Evolutionary conservation across 2,888 invertebrate species (phyloP).

Genomic region (Caenorhabditis sp.): DNA sequence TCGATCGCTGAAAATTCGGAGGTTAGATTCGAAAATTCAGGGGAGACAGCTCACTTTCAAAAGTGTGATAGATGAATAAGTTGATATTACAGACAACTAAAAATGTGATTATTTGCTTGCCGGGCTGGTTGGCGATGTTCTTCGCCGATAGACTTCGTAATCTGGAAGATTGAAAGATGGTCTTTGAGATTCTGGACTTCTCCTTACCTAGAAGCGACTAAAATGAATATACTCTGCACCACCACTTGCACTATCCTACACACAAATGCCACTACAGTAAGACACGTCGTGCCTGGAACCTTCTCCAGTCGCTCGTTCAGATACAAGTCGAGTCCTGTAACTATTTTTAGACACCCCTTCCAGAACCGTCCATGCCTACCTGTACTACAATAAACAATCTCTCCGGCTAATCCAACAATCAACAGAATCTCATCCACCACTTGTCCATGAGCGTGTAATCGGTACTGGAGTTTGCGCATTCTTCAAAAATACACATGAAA

Average conservation of each 20-base stretch:
- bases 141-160: conserved; percentile 60
- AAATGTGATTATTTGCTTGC: conserved; percentile 82
- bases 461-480: conserved; percentile 64
- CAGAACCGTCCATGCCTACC: conserved; percentile 21
- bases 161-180: conserved; percentile 43
- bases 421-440: conserved; percentile 63
- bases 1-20: conserved; percentile 73
- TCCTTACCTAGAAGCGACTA: conserved; percentile 72
- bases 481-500: conserved; percentile 41
- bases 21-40: too few species aligned
- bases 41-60: conserved; percentile 58
- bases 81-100: conserved; percentile 80
- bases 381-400: conserved; percentile 65
- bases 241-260: conserved; percentile 79
- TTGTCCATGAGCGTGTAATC: conserved; percentile 66
- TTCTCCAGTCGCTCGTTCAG: conserved; percentile 41
- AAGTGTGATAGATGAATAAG: conserved; percentile 78
- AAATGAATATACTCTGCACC: conserved; percentile 80
- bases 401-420: conserved; percentile 61
- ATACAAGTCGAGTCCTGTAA: conserved; percentile 64
- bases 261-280: conserved; percentile 74
- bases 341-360: background rate
- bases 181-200: background rate
- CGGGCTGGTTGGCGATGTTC: conserved; percentile 68
- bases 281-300: conserved; percentile 29